Conservation (phyloP, 2,888 invertebrate genomes). For the Tiliacea citrago region DNA sequence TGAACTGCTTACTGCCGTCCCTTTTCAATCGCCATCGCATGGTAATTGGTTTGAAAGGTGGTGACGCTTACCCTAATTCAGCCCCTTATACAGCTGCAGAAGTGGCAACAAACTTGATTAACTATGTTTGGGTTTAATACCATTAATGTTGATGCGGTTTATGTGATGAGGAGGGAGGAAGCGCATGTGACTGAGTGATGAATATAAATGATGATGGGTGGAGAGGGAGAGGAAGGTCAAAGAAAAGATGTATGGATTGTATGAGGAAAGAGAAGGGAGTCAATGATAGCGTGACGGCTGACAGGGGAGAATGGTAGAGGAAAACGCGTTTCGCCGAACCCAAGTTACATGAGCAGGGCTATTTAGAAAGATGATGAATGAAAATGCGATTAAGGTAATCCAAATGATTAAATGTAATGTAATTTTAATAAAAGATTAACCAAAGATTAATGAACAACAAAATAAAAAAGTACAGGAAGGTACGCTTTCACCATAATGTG, state of each 20-base stretch:
- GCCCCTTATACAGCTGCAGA: background rate
- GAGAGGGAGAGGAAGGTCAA: too few species aligned
- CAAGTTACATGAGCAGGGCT: too few species aligned
- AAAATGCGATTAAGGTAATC: background rate
- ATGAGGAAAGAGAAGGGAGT: too few species aligned
- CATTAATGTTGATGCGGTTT: background rate
- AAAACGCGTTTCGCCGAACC: too few species aligned
- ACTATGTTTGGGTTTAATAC: background rate
- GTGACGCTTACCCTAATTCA: slow-evolving; percentile 5
- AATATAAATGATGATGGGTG: too few species aligned
- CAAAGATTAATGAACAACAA: background rate
- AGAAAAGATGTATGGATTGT: too few species aligned
- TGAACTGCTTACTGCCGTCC: slow-evolving; percentile 39
- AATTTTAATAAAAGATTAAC: background rate
- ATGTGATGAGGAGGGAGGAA: too few species aligned
- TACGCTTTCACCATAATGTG: background rate
- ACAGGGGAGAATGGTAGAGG: too few species aligned
- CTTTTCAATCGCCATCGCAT: slow-evolving; percentile 31
- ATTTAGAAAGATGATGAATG: background rate
- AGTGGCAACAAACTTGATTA: background rate
- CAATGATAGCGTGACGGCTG: too few species aligned
- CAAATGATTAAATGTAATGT: background rate
- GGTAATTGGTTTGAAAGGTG: slow-evolving; percentile 33
- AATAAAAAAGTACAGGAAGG: background rate
- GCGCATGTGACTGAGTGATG: too few species aligned